phyloP scores from a whole-genome alignment of 2,888 invertebrate genomes.

The Phragmatobia fuliginosa region DNA sequence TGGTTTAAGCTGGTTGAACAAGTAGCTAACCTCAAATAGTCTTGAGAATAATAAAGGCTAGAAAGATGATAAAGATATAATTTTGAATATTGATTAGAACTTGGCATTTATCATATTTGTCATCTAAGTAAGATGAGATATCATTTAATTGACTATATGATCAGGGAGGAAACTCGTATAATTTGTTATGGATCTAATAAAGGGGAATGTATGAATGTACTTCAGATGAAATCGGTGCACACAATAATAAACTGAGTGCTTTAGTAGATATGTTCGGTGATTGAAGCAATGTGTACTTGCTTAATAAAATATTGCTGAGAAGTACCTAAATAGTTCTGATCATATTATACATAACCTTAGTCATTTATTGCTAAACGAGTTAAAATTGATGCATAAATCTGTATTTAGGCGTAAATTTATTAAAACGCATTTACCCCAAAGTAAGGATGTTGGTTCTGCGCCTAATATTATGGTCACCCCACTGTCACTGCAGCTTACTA shows the following conservation, averaged over 20 bases:
- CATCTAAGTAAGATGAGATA: background rate
- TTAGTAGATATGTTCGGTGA: background rate
- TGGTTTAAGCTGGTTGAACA: too few relatives aligned
- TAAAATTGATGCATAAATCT: too few relatives aligned
- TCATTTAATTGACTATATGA: slow-evolving; percentile 20
- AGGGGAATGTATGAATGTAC: slow-evolving; percentile 1
- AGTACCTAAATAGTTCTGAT: background rate
- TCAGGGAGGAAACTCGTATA: slow-evolving; percentile 20
- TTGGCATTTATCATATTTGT: background rate
- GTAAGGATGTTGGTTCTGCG: too few relatives aligned
- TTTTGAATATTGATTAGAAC: background rate
- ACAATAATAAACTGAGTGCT: slow-evolving; percentile 23
- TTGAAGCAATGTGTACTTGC: background rate
- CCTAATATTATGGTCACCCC: too few relatives aligned
- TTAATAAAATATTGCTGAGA: background rate
- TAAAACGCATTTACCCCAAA: too few relatives aligned
- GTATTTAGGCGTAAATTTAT: too few relatives aligned
- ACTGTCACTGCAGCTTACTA: too few relatives aligned
- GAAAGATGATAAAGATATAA: too few relatives aligned
- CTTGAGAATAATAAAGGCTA: too few relatives aligned
- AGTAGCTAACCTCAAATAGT: too few relatives aligned
- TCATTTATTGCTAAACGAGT: background rate
- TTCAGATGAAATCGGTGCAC: slow-evolving; percentile 25
- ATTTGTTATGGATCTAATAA: slow-evolving; percentile 18
- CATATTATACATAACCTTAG: background rate